phyloP scores from a whole-genome alignment of 2,888 invertebrate genomes.

The Drosophila rubida region DNA sequence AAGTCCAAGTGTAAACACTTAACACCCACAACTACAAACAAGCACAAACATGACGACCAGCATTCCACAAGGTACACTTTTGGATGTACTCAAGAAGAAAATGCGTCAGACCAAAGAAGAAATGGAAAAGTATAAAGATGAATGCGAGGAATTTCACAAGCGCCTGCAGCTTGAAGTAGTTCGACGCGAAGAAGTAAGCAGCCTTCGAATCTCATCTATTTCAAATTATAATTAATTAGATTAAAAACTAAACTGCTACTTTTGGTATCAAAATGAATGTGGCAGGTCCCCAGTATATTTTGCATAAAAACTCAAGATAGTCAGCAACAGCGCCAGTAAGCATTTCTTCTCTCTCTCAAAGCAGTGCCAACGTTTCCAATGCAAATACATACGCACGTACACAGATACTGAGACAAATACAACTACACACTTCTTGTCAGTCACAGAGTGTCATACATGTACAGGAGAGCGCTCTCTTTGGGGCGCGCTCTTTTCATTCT shows the following conservation, averaged over 20 bases:
- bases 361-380: constrained; percentile 59
- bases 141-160: constrained; percentile 98
- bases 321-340: constrained; percentile 27
- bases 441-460: constrained; percentile 48
- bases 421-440: constrained; percentile 28
- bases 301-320: constrained; percentile 50
- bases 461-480: constrained; percentile 34
- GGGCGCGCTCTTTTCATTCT: constrained; percentile 32
- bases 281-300: constrained; percentile 37
- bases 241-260: constrained; percentile 37
- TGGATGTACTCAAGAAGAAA: constrained; percentile 99
- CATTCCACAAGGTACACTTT: constrained; percentile 95
- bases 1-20: constrained; percentile 65
- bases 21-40: constrained; percentile 65
- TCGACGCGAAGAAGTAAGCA: constrained; percentile 99
- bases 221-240: constrained; percentile 22
- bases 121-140: constrained; percentile 99
- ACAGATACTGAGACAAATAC: constrained; percentile 33
- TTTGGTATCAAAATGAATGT: constrained; percentile 64
- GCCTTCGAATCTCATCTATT: constrained; percentile 84
- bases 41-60: constrained; percentile 90
- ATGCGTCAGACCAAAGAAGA: constrained; percentile 99
- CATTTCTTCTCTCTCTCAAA: constrained; percentile 59
- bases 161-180: constrained; percentile 97
- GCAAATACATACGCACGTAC: constrained; percentile 47